Evolutionary conservation across 37 sponge, comb jelly and placozoan genomes (phyloP).

Genomic region (Bolinopsis microptera): DNA sequence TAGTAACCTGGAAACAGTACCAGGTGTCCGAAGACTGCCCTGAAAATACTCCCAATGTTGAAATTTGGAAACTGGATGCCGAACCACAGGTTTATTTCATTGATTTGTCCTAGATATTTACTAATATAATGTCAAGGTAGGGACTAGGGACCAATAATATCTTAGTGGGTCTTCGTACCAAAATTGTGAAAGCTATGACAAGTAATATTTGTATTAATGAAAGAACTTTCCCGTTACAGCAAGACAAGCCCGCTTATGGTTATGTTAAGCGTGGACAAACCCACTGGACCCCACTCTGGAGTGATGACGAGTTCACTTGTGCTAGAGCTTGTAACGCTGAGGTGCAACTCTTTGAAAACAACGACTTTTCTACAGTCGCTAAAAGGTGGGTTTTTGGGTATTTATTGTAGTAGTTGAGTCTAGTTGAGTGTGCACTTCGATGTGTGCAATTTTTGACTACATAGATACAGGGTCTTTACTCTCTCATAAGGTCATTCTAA

Average conservation of each 20-base stretch:
- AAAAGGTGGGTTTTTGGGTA: constrained; percentile 9
- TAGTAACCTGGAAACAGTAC: constrained; percentile 57
- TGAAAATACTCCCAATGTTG: constrained; percentile 58
- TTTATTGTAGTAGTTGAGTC: no score
- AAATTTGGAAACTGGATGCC: constrained; percentile 36
- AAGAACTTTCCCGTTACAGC: no score
- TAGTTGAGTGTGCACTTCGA: no score
- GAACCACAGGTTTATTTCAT: neutral
- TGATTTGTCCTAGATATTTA: no score
- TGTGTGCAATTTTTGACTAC: no score
- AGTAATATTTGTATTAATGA: no score
- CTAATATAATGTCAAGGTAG: no score
- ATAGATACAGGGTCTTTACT: no score
- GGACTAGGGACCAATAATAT: no score
- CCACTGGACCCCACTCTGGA: constrained; percentile 36
- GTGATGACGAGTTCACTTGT: constrained; percentile 34
- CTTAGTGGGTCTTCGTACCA: no score
- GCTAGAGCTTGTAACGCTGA: constrained; percentile 40
- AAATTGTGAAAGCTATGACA: no score
- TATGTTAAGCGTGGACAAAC: constrained; percentile 17
- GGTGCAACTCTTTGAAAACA: constrained; percentile 51
- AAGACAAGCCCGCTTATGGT: constrained; percentile 11
- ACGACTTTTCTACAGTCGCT: constrained; percentile 58
- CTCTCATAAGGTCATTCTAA: no score
- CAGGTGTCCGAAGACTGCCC: neutral